Evolutionary conservation across 2,888 invertebrate species (phyloP).

Genomic region (Caenorhabditis japonica): DNA sequence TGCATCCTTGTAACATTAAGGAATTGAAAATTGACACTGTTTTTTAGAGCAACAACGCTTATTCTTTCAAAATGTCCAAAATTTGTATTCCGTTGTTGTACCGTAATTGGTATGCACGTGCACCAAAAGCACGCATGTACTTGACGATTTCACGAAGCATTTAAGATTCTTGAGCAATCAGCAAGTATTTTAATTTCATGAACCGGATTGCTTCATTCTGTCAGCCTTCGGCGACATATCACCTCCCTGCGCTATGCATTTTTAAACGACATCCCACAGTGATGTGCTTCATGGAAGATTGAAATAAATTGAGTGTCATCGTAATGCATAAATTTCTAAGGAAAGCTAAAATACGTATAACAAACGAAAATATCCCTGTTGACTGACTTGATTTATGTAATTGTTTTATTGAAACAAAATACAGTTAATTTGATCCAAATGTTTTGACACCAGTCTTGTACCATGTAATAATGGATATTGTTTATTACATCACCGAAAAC

Average conservation of each 20-base stretch:
- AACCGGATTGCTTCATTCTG: constrained; percentile 15
- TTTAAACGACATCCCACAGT: constrained; percentile 53
- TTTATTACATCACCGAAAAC: neutral
- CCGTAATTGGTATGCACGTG: constrained; percentile 45
- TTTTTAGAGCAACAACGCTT: neutral
- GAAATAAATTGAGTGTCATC: constrained; percentile 55
- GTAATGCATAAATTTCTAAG: constrained; percentile 50
- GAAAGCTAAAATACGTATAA: constrained; percentile 12
- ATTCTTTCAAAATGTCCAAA: neutral
- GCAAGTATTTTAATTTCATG: constrained; percentile 21
- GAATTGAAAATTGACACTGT: neutral
- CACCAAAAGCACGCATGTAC: constrained; percentile 38
- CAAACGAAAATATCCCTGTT: constrained; percentile 29
- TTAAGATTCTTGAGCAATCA: too few species aligned
- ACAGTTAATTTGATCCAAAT: constrained; percentile 9
- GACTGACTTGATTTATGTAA: constrained; percentile 47
- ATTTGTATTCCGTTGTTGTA: constrained; percentile 38
- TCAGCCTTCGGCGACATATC: constrained; percentile 13
- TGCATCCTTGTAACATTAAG: neutral
- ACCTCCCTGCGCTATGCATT: constrained; percentile 48
- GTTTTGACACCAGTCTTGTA: neutral
- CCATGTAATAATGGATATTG: neutral
- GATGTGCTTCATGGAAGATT: constrained; percentile 41
- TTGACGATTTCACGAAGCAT: neutral
- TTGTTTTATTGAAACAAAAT: too few species aligned